Base-by-base conservation (phyloP, 2,113 vertebrate genomes). In the Recurvirostra avosetta region DNA sequence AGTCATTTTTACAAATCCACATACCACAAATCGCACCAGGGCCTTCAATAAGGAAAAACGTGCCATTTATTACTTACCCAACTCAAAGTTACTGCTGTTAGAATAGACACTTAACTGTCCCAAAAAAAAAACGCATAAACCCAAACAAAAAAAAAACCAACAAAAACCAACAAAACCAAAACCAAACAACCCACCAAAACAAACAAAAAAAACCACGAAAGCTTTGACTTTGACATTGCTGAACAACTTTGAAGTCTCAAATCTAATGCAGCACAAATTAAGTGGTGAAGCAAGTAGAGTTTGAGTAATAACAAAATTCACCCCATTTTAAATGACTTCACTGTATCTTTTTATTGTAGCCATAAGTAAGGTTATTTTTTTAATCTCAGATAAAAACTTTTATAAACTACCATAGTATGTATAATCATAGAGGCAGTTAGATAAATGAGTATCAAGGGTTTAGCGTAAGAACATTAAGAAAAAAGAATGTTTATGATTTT, bases 321-420 rank as follows among this genome's bases (percentile, higher is more conserved):
- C 13, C 23, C 40, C 5, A 19, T 80, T 94, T 74, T 61, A 81
- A 82, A 95, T 88, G 68, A 88, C 22, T 73, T 32, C 3, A 41
- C 21, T 70, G 65, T 56, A 87, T 26, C 15, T 92, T 90, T 96
- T 90, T 86, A 96, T 82, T 72, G 59, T 19, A 73, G 81, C 45
- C 53, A 86, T 91, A 87, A 85, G 29, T 85, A 82, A 86, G 68
- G 68, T 63, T 92, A 77, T 25, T 81, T 90, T 91, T 78, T 92
- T 84, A 55, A 86, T 90, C 66, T 85, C 45, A 18, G 49, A 65
- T 53, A 81, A 81, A 86, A 76, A 75, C 27, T 87, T 72, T 52
- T 43, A 83, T 45, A 85, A 92, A 74, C 17, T 36, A 91, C 22
- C 11, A 45, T 6, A 59, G 72, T 12, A 74, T 17, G 18, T 74